Evolutionary conservation across 2,797 vertebrate species (phyloP), one percentile per base, ranked within the genome.

Genomic region (Pangasius sanitwongsei): DNA sequence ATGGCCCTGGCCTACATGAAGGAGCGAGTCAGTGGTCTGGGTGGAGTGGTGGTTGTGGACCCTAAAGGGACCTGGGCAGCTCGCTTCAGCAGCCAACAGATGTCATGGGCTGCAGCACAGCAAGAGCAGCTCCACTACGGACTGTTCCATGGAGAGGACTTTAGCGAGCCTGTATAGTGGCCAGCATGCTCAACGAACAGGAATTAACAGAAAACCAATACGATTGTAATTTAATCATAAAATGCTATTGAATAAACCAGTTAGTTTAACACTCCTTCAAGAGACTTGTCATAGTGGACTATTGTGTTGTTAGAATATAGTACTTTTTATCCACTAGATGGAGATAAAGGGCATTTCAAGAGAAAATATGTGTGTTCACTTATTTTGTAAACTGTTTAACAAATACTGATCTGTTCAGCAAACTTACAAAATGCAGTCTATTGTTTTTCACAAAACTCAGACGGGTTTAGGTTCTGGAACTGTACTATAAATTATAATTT

Each of bases 101-200:
- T 99, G 98, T 83, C 95, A 34, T 99, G 98, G 98, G 98, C 98
- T 0, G 95, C 97, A 0, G 96, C 94, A 0, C 96, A 98, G 93
- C 94, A 94, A 1, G 94, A 95, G 48, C 95, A 94, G 48, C 90
- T 99, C 74, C 94, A 97, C 88, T 94, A 93, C 0, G 98, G 98
- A 18, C 90, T 98, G 57, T 89, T 94, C 23, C 9, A 81, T 0
- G 96, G 95, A 1, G 97, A 99, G 41, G 34, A 93, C 89, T 82
- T 94, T 77, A 95, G 92, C 4, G 90, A 94, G 91, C 89, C 88
- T 86, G 44, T 96, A 2, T 41, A 92, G 0, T 84, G 89, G 0
- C 57, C 85, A 0, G 69, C 78, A 63, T 93, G 72, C 83, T 75
- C 5, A 41, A 31, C 15, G 3, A 84, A 50, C 25, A 16, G 44